A percentile compares a stretch with the other conserved stretches of the same genome.
Evolutionary conservation across 2,888 invertebrate genomes (phyloP).

Genomic region (Agrochola macilenta): DNA sequence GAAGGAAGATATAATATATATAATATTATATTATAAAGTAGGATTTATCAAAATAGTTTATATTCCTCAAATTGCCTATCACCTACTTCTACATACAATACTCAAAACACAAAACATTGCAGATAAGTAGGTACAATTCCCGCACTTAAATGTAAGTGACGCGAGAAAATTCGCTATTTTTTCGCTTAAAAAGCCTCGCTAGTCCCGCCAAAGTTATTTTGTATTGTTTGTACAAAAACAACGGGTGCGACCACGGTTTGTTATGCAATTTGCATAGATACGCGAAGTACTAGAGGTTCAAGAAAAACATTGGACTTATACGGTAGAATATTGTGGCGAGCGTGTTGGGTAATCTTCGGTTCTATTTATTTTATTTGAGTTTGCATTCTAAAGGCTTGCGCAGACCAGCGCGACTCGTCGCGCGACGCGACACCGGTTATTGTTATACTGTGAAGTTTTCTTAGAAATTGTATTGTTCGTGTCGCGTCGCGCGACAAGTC

Average conservation of each 20-base stretch:
- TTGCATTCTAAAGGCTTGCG: no score
- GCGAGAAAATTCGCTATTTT: slow-evolving; percentile 53
- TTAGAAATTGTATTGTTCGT: no score
- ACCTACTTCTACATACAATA: background rate
- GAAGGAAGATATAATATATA: no score
- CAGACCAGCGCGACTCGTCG: no score
- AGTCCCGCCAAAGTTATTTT: slow-evolving; percentile 70
- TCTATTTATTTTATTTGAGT: background rate
- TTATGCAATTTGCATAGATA: slow-evolving; percentile 88
- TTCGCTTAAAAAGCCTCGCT: slow-evolving; percentile 63
- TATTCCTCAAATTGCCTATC: background rate
- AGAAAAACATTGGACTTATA: slow-evolving; percentile 75
- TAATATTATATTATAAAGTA: no score
- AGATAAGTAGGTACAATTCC: slow-evolving; percentile 35
- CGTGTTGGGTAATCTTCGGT: slow-evolving; percentile 22
- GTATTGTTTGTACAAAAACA: slow-evolving; percentile 78
- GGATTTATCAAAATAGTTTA: background rate
- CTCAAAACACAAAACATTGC: slow-evolving; percentile 14
- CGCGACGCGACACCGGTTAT: no score
- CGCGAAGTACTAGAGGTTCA: slow-evolving; percentile 73
- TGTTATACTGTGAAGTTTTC: no score
- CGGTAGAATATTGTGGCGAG: slow-evolving; percentile 44
- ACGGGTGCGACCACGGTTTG: slow-evolving; percentile 74
- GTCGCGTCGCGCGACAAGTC: no score
- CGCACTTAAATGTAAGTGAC: slow-evolving; percentile 15